phyloP scores from a whole-genome alignment of 1,140 invertebrate genomes.

The Coboldia fuscipes region DNA sequence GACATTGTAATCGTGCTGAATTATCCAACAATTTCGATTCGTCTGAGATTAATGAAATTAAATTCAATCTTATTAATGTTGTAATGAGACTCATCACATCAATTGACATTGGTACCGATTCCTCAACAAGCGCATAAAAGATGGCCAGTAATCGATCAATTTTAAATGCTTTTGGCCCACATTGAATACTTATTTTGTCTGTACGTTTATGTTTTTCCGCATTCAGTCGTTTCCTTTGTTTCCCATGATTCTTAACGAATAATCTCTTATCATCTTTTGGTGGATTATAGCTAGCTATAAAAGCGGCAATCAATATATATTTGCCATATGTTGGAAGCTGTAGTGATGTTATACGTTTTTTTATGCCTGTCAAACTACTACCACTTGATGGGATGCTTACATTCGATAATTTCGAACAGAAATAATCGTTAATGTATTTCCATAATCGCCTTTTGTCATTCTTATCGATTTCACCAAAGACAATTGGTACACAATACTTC shows the following conservation, averaged over 20 bases:
- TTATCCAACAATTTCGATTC: constrained; percentile 39
- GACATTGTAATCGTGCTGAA: constrained; percentile 45
- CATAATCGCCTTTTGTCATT: too few relatives aligned
- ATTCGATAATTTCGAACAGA: too few relatives aligned
- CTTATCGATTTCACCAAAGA: too few relatives aligned
- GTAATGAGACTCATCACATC: constrained; percentile 59
- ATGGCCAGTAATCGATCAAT: constrained; percentile 72
- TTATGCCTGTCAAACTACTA: too few relatives aligned
- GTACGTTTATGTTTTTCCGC: too few relatives aligned
- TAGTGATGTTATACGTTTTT: too few relatives aligned
- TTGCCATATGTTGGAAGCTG: constrained; percentile 78
- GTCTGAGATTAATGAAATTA: constrained; percentile 33
- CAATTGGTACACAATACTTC: too few relatives aligned
- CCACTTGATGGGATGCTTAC: too few relatives aligned
- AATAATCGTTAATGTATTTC: too few relatives aligned
- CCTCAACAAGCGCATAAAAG: constrained; percentile 75
- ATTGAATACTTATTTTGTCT: constrained; percentile 28
- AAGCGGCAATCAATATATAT: constrained; percentile 70
- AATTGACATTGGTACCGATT: constrained; percentile 63
- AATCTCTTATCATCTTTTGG: constrained; percentile 62
- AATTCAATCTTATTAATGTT: constrained; percentile 45
- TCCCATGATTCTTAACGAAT: constrained; percentile 54
- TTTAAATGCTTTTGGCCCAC: constrained; percentile 61
- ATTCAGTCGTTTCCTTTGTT: constrained; percentile 32
- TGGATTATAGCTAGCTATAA: constrained; percentile 78